Evolutionary conservation across 1,140 invertebrate species (phyloP), one percentile per base, ranked within the genome.

Genomic region (Hypothenemus hampei): DNA sequence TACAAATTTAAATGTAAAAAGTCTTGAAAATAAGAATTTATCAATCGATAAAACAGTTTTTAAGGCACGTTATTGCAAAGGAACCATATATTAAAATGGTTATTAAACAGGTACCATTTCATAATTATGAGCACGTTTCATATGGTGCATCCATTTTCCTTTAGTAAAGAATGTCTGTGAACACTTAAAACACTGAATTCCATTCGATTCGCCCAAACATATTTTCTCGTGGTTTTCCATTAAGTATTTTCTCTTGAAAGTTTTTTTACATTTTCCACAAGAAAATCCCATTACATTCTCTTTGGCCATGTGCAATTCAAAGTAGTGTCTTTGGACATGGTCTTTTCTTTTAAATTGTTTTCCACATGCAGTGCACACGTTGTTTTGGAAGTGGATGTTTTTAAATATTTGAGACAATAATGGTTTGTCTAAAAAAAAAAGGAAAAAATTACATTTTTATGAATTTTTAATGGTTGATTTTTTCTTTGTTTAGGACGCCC

Each of bases 331-430:
- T 35, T 72, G 70, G 7, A 75, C 65, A 45, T 74, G 69, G 52
- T 73, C 74, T 46, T 70, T 72, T 54, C 73, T 60, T 58, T 74
- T 75, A 56, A 72, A 73, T 10, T 65, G 64, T 52, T 70, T 69
- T 8, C 55, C 49, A 50, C 75, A 78, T 26, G 68, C 57, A 5
- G 65, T 65, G 46, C 75, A 78, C 35, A 43, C 33, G 44, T 64
- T 61, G 19, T 62, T 51, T 4, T 43, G 23, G 29, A 65, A 65
- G 13, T 54, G 13, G 11, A 60, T 48, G 19, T 53, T 41, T 13
- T 49, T 39, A 10, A 57, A 51, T n/a, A 57, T 29, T 23, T 56
- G 44, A 3, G 53, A 56, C 8, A 37, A 8, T 10, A 8, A 16
- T 16, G 18, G n/a, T 16, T 37, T 37, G 11, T 37, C 35, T 37